phyloP scores from a whole-genome alignment of 2,113 vertebrate species.

The Neoarius graeffei region DNA sequence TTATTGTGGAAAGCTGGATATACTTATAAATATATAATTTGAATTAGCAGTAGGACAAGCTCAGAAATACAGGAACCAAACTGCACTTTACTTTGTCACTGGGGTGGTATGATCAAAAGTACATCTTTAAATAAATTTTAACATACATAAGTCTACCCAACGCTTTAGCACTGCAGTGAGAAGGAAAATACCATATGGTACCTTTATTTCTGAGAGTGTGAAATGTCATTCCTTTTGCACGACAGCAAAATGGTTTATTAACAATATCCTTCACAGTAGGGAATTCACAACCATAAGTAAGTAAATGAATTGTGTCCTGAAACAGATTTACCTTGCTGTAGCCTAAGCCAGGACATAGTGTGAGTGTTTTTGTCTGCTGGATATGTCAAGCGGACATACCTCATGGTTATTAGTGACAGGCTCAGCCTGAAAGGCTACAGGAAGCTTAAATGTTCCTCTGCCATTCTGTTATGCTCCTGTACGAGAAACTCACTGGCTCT shows the following conservation, averaged over 20 bases:
- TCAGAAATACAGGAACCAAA: background rate
- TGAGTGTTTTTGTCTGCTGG: background rate
- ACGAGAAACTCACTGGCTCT: slow-evolving; percentile 30
- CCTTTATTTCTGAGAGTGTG: background rate
- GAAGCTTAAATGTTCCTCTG: slow-evolving; percentile 41
- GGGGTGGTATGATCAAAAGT: background rate
- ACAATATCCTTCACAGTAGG: background rate
- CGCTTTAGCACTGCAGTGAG: background rate
- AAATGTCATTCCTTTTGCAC: background rate
- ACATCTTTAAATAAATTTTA: background rate
- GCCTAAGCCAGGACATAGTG: background rate
- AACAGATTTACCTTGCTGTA: background rate
- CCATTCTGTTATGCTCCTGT: slow-evolving; percentile 24
- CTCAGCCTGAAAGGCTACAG: slow-evolving; percentile 21
- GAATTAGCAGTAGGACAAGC: background rate
- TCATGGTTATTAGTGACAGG: slow-evolving; percentile 25
- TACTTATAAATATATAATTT: background rate
- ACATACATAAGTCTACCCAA: background rate
- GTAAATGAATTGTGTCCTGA: background rate
- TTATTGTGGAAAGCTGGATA: background rate
- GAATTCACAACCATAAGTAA: background rate
- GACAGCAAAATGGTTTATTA: background rate
- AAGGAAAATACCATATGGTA: background rate
- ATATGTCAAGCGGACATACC: slow-evolving; percentile 3
- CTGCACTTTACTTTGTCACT: background rate